phyloP scores from a whole-genome alignment of 2,888 invertebrate species.

The Agriopis marginaria region DNA sequence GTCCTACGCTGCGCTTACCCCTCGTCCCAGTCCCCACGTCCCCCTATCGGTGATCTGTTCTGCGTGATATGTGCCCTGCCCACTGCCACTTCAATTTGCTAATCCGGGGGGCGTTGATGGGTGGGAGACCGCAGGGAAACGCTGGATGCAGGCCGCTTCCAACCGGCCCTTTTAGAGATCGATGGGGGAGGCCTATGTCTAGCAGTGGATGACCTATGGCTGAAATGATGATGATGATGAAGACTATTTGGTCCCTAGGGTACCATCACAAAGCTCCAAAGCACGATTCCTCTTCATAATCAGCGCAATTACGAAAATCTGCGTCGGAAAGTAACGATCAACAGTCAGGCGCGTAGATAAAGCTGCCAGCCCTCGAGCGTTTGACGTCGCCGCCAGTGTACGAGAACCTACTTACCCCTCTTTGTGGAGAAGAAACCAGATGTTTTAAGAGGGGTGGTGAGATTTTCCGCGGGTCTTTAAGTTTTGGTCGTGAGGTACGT shows the following conservation, averaged over 20 bases:
- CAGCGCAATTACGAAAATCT: slow-evolving; percentile 83
- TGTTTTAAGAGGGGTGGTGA: slow-evolving; percentile 27
- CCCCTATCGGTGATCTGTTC: too few relatives aligned
- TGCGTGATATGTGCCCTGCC: too few relatives aligned
- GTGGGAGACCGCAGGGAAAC: too few relatives aligned
- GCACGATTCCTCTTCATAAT: slow-evolving; percentile 77
- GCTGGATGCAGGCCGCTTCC: too few relatives aligned
- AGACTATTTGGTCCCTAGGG: slow-evolving; percentile 47
- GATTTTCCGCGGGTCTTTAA: slow-evolving; percentile 53
- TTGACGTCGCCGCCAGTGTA: slow-evolving; percentile 62
- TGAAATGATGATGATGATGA: too few relatives aligned
- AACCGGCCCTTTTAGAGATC: too few relatives aligned
- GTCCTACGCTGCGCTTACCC: too few relatives aligned
- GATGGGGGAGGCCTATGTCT: too few relatives aligned
- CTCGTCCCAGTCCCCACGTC: too few relatives aligned
- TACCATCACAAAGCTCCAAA: slow-evolving; percentile 51
- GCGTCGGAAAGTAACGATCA: slow-evolving; percentile 82
- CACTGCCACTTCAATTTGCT: too few relatives aligned
- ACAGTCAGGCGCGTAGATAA: slow-evolving; percentile 80
- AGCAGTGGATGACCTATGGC: too few relatives aligned
- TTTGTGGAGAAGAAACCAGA: slow-evolving; percentile 23
- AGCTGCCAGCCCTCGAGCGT: slow-evolving; percentile 76
- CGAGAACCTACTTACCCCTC: slow-evolving; percentile 52
- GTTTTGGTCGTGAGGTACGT: slow-evolving; percentile 71
- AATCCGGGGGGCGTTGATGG: too few relatives aligned